phyloP scores from a whole-genome alignment of 2,113 vertebrate species.

The Pachypanchax playfairii region DNA sequence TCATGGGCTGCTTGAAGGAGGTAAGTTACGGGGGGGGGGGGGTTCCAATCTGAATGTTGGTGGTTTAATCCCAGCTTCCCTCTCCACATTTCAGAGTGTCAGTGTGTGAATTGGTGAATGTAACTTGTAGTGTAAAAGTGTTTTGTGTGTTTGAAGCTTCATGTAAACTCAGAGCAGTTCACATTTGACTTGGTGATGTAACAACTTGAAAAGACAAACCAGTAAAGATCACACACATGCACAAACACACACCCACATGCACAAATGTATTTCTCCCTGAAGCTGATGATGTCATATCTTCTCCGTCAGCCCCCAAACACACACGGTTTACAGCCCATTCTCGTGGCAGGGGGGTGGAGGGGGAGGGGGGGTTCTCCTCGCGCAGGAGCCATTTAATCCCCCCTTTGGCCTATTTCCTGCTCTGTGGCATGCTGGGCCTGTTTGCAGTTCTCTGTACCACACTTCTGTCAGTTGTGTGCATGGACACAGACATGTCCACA shows the following conservation, averaged over 20 bases:
- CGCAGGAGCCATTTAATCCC: conserved; percentile 65
- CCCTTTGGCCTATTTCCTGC: conserved; percentile 72
- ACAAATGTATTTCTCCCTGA: conserved; percentile 2
- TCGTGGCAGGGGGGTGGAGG: conserved; percentile 42
- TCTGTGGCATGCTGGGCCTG: conserved; percentile 54
- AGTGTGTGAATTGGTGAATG: no score
- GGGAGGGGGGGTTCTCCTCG: no score
- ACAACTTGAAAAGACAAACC: no score
- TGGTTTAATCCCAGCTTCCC: no score
- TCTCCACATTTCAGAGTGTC: background rate
- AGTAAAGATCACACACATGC: background rate
- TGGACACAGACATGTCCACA: conserved; percentile 3
- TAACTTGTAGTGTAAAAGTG: no score
- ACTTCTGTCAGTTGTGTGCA: conserved; percentile 11
- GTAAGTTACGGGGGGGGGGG: no score
- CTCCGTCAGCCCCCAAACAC: no score
- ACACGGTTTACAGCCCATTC: conserved; percentile 19
- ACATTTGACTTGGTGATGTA: no score
- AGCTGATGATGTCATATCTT: conserved; percentile 49
- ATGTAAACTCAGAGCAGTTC: no score
- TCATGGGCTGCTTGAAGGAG: conserved; percentile 99
- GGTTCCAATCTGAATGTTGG: no score
- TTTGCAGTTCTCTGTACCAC: conserved; percentile 14
- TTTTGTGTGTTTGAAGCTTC: no score
- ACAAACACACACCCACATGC: background rate